Evolutionary conservation across 2,113 vertebrate species (phyloP).

Genomic region (Trematomus loennbergii): DNA sequence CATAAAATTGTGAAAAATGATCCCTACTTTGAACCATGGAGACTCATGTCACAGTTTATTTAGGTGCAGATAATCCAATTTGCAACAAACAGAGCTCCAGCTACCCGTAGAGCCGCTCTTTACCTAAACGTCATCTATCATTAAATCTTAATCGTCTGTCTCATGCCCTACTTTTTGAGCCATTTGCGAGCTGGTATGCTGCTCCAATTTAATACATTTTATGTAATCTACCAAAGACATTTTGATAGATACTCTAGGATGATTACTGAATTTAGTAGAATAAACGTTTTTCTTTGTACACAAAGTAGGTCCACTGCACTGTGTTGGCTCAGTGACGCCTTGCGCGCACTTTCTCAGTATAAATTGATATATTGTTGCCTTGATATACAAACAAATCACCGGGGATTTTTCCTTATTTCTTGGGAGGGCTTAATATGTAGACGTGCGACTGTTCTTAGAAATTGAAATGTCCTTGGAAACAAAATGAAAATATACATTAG

Average conservation of each 20-base stretch:
- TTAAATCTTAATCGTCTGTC: no score
- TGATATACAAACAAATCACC: slow-evolving; percentile 27
- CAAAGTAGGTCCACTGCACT: slow-evolving; percentile 18
- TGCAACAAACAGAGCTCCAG: no score
- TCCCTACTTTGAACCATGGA: slow-evolving; percentile 9
- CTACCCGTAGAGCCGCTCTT: no score
- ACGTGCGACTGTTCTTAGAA: slow-evolving; percentile 52
- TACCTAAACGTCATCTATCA: no score
- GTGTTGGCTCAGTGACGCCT: slow-evolving; percentile 50
- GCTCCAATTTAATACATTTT: slow-evolving; percentile 33
- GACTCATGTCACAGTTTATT: slow-evolving; percentile 25
- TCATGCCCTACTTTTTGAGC: no score
- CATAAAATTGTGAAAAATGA: background rate
- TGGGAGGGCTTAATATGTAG: slow-evolving; percentile 51
- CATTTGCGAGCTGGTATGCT: no score
- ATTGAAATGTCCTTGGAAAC: no score
- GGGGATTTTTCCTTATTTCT: slow-evolving; percentile 16
- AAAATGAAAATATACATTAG: slow-evolving; percentile 11
- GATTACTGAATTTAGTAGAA: slow-evolving; percentile 19
- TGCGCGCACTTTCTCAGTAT: slow-evolving; percentile 41
- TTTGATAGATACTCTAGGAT: slow-evolving; percentile 10
- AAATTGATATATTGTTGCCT: slow-evolving; percentile 58
- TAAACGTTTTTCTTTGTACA: background rate
- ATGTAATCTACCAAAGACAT: slow-evolving; percentile 67
- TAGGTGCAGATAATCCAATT: slow-evolving; percentile 35